phyloP scores from a whole-genome alignment of 2,888 invertebrate species.

The Molanna angustata region DNA sequence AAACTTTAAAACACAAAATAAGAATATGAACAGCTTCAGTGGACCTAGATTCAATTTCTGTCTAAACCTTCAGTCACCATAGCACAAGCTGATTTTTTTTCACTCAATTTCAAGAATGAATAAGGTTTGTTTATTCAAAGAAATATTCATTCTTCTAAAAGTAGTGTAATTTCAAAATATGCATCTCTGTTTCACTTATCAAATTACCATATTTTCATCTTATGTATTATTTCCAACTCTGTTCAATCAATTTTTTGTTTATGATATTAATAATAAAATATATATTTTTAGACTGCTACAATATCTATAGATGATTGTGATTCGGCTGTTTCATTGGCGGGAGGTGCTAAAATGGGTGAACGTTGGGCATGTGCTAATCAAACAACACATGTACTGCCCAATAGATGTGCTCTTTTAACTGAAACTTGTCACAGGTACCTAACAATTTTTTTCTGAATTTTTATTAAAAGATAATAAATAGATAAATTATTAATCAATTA shows the following conservation, averaged over 20 bases:
- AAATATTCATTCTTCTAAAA: too few relatives aligned
- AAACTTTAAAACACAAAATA: too few relatives aligned
- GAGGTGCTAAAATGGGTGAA: conserved; percentile 67
- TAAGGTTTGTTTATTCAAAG: neutral
- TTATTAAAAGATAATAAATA: neutral
- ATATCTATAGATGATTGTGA: conserved; percentile 87
- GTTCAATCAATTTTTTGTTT: too few relatives aligned
- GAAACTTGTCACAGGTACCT: conserved; percentile 70
- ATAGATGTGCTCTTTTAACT: conserved; percentile 69
- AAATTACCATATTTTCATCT: too few relatives aligned
- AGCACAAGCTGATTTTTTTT: neutral
- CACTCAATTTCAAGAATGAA: neutral
- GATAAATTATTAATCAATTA: neutral
- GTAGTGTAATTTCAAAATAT: too few relatives aligned
- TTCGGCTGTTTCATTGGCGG: conserved; percentile 72
- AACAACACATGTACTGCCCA: conserved; percentile 69
- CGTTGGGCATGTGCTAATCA: conserved; percentile 81
- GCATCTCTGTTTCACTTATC: too few relatives aligned
- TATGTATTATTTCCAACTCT: too few relatives aligned
- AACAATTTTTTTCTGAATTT: neutral
- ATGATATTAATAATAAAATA: neutral
- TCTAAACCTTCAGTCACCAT: too few relatives aligned
- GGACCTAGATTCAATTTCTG: too few relatives aligned
- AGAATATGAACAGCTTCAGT: too few relatives aligned
- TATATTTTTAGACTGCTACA: conserved; percentile 66